These are phyloP conservation scores for Dinoponera quadriceps DNA, from an alignment of 1,140 invertebrate species.

Conservation along the genomic window DNA sequence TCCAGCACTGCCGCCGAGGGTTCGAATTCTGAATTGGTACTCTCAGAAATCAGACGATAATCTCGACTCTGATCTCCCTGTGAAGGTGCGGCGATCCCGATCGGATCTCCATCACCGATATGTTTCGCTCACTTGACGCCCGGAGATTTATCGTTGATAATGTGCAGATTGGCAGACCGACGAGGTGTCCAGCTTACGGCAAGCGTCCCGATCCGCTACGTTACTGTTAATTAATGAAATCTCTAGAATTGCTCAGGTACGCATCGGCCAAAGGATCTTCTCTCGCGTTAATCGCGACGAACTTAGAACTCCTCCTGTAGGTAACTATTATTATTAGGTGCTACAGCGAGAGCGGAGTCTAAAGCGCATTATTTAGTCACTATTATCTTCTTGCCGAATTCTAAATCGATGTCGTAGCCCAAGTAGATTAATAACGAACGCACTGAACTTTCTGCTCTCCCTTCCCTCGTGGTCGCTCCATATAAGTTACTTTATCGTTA, in stretches of 20 bases:
- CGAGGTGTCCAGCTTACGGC: conserved; percentile 17
- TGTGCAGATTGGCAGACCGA: conserved; percentile 41
- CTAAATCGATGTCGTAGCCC: conserved; percentile 72
- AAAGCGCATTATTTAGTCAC: conserved; percentile 48
- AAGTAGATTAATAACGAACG: conserved; percentile 31
- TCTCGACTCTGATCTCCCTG: conserved; percentile 48
- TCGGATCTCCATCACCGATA: background rate
- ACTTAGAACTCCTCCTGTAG: conserved; percentile 29
- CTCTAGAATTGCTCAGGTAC: conserved; percentile 39
- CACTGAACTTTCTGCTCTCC: background rate
- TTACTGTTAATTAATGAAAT: conserved; percentile 42
- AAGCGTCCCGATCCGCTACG: conserved; percentile 35
- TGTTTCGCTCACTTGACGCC: conserved; percentile 22
- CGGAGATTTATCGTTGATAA: conserved; percentile 51
- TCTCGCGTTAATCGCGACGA: conserved; percentile 10
- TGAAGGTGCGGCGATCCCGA: background rate
- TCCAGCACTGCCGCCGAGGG: conserved; percentile 55
- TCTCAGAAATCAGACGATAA: conserved; percentile 43
- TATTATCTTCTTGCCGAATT: conserved; percentile 62
- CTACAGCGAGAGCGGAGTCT: background rate
- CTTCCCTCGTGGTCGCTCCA: background rate
- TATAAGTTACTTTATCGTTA: background rate
- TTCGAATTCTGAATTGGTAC: conserved; percentile 48
- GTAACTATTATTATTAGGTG: conserved; percentile 33
- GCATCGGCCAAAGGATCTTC: conserved; percentile 24